A percentile compares a stretch with the other conserved stretches of the same genome.
Evolutionary conservation across 1,140 invertebrate genomes (phyloP).

Genomic region (Cherax quadricarinatus): DNA sequence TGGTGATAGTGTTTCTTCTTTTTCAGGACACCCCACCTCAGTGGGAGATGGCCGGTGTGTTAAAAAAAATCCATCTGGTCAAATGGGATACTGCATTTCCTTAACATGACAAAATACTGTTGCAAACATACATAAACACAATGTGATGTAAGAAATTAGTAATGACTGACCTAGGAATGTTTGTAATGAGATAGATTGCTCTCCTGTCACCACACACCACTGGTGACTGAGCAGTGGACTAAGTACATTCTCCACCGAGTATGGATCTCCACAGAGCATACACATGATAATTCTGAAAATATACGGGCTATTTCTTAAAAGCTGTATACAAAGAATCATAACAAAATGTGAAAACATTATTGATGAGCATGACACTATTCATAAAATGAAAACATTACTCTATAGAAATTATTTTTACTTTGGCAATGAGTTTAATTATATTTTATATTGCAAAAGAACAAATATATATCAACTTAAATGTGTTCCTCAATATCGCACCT

Average conservation of each 20-base stretch:
- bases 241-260: constrained; percentile 92
- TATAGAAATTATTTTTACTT: background rate
- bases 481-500: constrained; percentile 79
- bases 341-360: background rate
- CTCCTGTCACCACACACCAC: constrained; percentile 90
- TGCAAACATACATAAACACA: background rate
- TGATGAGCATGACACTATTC: too few relatives aligned
- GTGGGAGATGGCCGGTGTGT: too few relatives aligned
- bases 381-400: background rate
- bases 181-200: constrained; percentile 92
- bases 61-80: too few relatives aligned
- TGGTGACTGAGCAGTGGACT: constrained; percentile 92
- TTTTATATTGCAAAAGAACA: background rate
- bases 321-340: background rate
- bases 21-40: too few relatives aligned
- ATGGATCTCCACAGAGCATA: constrained; percentile 97
- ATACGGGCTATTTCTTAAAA: background rate
- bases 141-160: background rate
- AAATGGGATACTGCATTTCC: too few relatives aligned
- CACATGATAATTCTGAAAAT: constrained; percentile 92
- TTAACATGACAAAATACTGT: too few relatives aligned
- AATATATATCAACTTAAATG: background rate
- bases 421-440: background rate
- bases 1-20: too few relatives aligned
- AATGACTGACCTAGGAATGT: constrained; percentile 88